A percentile compares a stretch with the other conserved stretches of the same genome.
phyloP scores from a whole-genome alignment of 2,113 vertebrate genomes.

The Ploceus nigricollis region DNA sequence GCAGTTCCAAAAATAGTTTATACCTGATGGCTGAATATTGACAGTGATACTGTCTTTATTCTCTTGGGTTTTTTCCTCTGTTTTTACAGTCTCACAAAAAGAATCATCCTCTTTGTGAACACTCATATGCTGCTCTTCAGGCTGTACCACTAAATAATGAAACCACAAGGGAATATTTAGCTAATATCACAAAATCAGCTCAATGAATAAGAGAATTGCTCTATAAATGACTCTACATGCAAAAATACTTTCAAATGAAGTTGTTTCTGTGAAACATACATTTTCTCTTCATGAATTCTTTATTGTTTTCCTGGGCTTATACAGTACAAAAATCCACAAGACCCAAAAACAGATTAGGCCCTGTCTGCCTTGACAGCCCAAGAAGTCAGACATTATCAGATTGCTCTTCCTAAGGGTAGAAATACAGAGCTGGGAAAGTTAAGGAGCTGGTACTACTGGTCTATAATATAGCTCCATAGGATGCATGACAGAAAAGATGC shows the following conservation, averaged over 20 bases:
- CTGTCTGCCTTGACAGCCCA: neutral
- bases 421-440: neutral
- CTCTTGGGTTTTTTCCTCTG: neutral
- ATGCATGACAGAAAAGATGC: neutral
- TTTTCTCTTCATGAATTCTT: neutral
- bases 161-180: neutral
- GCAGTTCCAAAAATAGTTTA: neutral
- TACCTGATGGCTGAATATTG: constrained; percentile 72
- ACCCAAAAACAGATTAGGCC: neutral
- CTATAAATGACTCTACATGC: neutral
- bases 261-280: neutral
- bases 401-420: neutral
- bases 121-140: neutral
- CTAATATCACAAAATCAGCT: neutral
- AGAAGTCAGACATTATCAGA: neutral
- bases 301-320: neutral
- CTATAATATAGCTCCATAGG: neutral
- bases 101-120: constrained; percentile 21
- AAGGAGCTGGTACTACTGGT: neutral
- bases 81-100: neutral
- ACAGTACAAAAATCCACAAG: neutral
- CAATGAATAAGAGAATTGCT: neutral
- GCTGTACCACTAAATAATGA: neutral
- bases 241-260: neutral
- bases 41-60: constrained; percentile 14